phyloP scores from a whole-genome alignment of 2,113 vertebrate genomes.

The Gila orcuttii region DNA sequence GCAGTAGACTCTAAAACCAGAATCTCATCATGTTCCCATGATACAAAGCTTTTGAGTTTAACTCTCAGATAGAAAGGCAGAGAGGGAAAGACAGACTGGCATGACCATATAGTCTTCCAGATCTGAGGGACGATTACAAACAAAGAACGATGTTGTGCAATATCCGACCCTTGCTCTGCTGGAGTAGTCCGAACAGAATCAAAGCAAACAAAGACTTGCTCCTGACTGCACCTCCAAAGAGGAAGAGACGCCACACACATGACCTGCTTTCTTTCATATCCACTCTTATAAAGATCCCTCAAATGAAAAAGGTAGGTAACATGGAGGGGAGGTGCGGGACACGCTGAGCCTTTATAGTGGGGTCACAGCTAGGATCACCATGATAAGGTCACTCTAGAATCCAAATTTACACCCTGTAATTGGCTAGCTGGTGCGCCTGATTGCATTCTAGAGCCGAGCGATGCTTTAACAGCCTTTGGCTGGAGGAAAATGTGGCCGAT shows the following conservation, averaged over 20 bases:
- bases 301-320: constrained; percentile 76
- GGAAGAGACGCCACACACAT: constrained; percentile 65
- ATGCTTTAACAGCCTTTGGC: constrained; percentile 10
- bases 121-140: constrained; percentile 80
- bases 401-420: constrained; percentile 78
- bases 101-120: constrained; percentile 63
- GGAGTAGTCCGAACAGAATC: constrained; percentile 75
- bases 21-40: neutral
- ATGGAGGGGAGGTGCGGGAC: constrained; percentile 64
- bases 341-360: constrained; percentile 72
- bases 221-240: constrained; percentile 73
- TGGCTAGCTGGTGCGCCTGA: constrained; percentile 75
- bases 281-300: constrained; percentile 78
- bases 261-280: constrained; percentile 79
- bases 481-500: constrained; percentile 41
- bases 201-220: constrained; percentile 78
- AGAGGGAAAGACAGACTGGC: constrained; percentile 40
- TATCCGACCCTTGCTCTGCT: constrained; percentile 73
- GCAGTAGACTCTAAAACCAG: constrained; percentile 1
- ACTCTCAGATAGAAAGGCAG: constrained; percentile 50
- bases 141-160: constrained; percentile 73
- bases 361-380: constrained; percentile 76
- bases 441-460: constrained; percentile 63
- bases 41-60: constrained; percentile 24
- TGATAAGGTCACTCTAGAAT: constrained; percentile 78